Evolutionary conservation across 1,140 invertebrate genomes (phyloP), one percentile per base, ranked within the genome.

Genomic region (Plodia interpunctella): DNA sequence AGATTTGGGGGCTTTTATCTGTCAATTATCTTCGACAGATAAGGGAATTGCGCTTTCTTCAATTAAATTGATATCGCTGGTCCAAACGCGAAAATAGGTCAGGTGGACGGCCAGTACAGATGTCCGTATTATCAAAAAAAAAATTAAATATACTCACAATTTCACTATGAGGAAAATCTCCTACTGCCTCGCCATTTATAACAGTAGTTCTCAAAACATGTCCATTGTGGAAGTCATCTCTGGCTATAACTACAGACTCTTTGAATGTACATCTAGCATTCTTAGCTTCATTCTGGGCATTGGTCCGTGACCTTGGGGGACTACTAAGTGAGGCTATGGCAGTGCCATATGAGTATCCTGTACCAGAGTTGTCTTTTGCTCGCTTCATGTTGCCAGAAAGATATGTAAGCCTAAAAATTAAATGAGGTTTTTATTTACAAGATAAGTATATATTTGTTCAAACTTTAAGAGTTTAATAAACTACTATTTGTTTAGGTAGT

Each of bases 261-360:
- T 80, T 81, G 60, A 83, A 80, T 2, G 63, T 62, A 58, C 80
- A 87, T 49, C 74, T 63, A 5, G 58, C 57, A 6, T 49, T 70
- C 28, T 78, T 78, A 0, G 59, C 59, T 53, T 72, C 73, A 21
- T 63, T 68, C 11, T 68, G 30, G 5, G 63, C 55, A 44, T 2
- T 44, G 56, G 60, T 77, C 50, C 21, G 67, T 80, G 6, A 59
- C 38, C 19, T 25, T 3, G 70, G 62, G 13, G 70, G 59, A 19
- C 62, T 70, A 10, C 70, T 62, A 0, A 85, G 62, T 5, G 71
- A 70, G 3, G 80, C 77, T 10, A 84, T 60, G 0, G 80, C 74
- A n/a, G 77, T 71, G 0, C 83, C 83, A 66, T 88, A 88, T 6
- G 81, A 84, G 52, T 87, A 88, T 10, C 82, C 82, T n/a, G 78